Percentiles rank a stretch among this genome's conserved stretches.
Conservation (phyloP, 2,888 invertebrate species). For the Drosophila silvestris region DNA sequence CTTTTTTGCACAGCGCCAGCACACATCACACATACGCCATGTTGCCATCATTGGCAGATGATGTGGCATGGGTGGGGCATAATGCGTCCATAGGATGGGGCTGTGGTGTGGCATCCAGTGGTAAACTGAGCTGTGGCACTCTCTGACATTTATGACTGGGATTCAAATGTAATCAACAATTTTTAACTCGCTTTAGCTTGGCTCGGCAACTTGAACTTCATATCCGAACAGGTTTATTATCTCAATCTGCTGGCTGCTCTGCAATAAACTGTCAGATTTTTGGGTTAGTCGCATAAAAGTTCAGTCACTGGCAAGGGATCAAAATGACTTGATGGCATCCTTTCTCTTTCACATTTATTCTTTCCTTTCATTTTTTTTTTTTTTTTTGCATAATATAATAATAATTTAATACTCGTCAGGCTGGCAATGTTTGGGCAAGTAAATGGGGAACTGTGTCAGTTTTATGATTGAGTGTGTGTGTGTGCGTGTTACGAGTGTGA, state of each 20-base stretch:
- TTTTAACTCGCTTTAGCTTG: slow-evolving; percentile 55
- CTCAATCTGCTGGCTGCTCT: slow-evolving; percentile 36
- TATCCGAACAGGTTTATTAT: slow-evolving; percentile 52
- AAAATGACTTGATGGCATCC: slow-evolving; percentile 43
- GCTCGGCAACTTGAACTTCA: slow-evolving; percentile 32
- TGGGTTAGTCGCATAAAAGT: slow-evolving; percentile 62
- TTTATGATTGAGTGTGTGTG: slow-evolving; percentile 27
- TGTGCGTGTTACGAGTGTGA: slow-evolving; percentile 16
- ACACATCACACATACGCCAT: slow-evolving; percentile 49
- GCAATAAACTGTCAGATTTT: slow-evolving; percentile 60
- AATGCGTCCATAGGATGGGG: neutral
- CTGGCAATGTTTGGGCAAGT: slow-evolving; percentile 16
- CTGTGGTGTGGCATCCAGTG: slow-evolving; percentile 1
- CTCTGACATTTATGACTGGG: slow-evolving; percentile 78
- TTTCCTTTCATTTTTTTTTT: neutral
- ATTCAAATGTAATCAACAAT: slow-evolving; percentile 78
- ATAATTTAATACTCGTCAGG: slow-evolving; percentile 60
- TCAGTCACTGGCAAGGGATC: slow-evolving; percentile 40
- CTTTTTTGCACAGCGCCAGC: slow-evolving; percentile 45
- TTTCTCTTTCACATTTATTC: slow-evolving; percentile 13
- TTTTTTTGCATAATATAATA: slow-evolving; percentile 58
- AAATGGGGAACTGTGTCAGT: slow-evolving; percentile 60
- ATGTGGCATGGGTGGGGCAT: slow-evolving; percentile 9
- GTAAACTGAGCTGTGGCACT: slow-evolving; percentile 46
- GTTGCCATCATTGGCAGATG: slow-evolving; percentile 39